phyloP scores from a whole-genome alignment of 2,797 vertebrate genomes.

The Sciurus carolinensis region DNA sequence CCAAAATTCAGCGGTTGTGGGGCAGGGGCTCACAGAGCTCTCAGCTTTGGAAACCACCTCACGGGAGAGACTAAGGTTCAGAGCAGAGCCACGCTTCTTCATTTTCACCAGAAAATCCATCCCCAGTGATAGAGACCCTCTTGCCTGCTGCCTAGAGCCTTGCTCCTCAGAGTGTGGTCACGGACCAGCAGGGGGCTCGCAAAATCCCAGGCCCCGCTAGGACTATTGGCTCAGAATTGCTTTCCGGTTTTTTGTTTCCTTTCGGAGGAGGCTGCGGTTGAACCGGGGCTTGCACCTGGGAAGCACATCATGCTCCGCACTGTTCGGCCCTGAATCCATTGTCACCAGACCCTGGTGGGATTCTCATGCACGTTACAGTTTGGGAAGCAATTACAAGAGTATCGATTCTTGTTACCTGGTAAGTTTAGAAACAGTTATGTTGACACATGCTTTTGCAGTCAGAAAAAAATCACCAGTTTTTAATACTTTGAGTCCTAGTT shows the following conservation, averaged over 20 bases:
- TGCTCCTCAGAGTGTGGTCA: not conserved
- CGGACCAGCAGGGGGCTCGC: not conserved
- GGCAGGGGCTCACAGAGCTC: not conserved
- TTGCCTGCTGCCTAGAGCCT: not conserved
- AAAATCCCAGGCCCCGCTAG: not conserved
- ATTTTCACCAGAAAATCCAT: not conserved
- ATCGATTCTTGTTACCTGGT: conserved; percentile 20
- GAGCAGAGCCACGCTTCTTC: not conserved
- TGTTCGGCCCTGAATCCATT: not conserved
- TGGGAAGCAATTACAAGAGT: conserved; percentile 18
- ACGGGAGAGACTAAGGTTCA: not conserved
- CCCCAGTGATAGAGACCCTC: not conserved
- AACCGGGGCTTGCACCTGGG: not conserved
- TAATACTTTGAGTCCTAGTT: not conserved
- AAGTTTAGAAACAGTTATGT: conserved; percentile 59
- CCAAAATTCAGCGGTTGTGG: conserved; percentile 6
- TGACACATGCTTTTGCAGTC: conserved; percentile 44
- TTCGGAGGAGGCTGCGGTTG: too few species aligned
- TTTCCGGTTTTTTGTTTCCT: not conserved
- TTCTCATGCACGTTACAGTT: not conserved
- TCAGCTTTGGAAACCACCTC: conserved; percentile 22
- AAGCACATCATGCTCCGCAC: not conserved
- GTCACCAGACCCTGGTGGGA: not conserved
- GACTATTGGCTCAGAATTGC: not conserved
- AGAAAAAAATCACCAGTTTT: not conserved